Percentiles rank a stretch among this genome's conserved stretches.
These are phyloP conservation scores for Ailuropoda melanoleuca DNA, from an alignment of 2,113 vertebrate species.

Conservation along the genomic window DNA sequence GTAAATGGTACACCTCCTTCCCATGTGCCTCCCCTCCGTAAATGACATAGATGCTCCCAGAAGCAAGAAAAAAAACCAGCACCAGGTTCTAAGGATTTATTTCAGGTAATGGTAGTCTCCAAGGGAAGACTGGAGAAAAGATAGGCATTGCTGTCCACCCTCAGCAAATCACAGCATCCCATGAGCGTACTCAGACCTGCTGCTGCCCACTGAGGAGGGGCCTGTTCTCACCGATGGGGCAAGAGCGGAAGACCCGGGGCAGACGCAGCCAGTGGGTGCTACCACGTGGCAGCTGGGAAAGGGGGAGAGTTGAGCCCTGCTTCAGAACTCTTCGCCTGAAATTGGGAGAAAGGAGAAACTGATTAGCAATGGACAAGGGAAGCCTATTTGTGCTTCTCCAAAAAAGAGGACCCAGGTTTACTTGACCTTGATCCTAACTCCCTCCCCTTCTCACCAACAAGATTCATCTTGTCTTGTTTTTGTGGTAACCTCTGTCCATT, in stretches of 20 bases:
- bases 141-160: neutral
- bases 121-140: neutral
- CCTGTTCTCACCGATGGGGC: slow-evolving; percentile 87
- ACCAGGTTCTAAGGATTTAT: slow-evolving; percentile 67
- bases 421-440: neutral
- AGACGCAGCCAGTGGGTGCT: slow-evolving; percentile 86
- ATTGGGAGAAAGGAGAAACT: neutral
- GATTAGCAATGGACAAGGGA: neutral
- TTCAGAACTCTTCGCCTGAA: slow-evolving; percentile 84
- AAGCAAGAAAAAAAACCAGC: neutral
- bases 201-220: slow-evolving; percentile 90
- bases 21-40: neutral
- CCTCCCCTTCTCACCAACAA: neutral
- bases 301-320: slow-evolving; percentile 73
- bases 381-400: neutral
- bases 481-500: neutral
- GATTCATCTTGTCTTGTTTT: neutral
- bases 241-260: slow-evolving; percentile 86
- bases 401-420: neutral
- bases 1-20: slow-evolving; percentile 4
- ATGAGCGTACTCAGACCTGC: slow-evolving; percentile 83
- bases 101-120: slow-evolving; percentile 21
- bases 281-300: slow-evolving; percentile 75
- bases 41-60: neutral
- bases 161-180: neutral